Percentiles rank a stretch among this genome's conserved stretches.
Evolutionary conservation across 2,113 vertebrate genomes (phyloP).

Genomic region (Prionailurus viverrinus): DNA sequence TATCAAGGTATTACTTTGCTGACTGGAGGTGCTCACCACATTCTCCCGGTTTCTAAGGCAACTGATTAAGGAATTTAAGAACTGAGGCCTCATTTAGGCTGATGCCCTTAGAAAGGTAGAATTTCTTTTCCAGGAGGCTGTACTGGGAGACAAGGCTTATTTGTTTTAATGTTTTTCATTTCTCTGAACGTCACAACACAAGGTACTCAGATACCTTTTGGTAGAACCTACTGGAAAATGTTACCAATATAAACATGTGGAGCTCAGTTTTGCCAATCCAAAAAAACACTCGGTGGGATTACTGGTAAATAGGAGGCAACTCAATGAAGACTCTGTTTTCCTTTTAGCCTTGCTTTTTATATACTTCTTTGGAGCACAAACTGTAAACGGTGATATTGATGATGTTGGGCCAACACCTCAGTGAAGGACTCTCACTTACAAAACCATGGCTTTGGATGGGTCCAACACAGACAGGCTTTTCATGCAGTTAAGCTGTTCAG

Average conservation of each 20-base stretch:
- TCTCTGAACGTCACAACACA: conserved; percentile 84
- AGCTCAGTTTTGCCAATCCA: conserved; percentile 85
- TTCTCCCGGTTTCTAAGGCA: conserved; percentile 58
- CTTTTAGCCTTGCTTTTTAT: conserved; percentile 79
- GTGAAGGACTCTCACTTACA: conserved; percentile 55
- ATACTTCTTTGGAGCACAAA: conserved; percentile 69
- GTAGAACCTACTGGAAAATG: conserved; percentile 88
- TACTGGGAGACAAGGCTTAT: conserved; percentile 75
- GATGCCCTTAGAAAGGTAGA: conserved; percentile 81
- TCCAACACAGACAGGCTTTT: conserved; percentile 76
- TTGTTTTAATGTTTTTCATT: conserved; percentile 82
- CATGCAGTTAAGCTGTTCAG: conserved; percentile 48
- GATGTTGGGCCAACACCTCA: conserved; percentile 42
- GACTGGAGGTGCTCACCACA: conserved; percentile 53
- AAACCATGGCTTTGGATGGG: conserved; percentile 3
- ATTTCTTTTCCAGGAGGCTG: conserved; percentile 64
- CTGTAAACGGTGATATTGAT: conserved; percentile 70
- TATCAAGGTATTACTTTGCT: conserved; percentile 47
- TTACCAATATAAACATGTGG: conserved; percentile 84
- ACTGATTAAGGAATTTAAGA: conserved; percentile 72
- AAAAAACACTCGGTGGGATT: conserved; percentile 81
- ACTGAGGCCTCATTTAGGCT: conserved; percentile 81
- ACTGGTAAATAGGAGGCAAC: conserved; percentile 82
- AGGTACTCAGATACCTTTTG: conserved; percentile 85
- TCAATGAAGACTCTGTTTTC: conserved; percentile 85